Base-by-base conservation (phyloP, 2,888 invertebrate species). In the Unio pictorum region DNA sequence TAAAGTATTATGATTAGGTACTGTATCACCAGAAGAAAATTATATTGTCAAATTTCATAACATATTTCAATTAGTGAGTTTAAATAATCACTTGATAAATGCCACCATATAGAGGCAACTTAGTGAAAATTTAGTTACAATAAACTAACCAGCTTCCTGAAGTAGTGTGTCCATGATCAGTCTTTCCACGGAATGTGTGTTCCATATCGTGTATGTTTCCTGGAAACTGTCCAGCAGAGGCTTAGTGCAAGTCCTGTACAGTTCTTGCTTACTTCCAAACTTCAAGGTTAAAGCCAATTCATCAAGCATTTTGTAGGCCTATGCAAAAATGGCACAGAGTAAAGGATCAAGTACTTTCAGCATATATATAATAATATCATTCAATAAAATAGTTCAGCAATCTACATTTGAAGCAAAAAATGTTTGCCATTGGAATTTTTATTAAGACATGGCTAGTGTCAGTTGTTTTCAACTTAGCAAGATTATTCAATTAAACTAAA, bases 91-190 rank as follows among this genome's bases (percentile, higher is more conserved):
- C 62, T 61, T 61, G 26, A 28, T 11, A 58, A 58, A 58, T 23
- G 23, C 26, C 58, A 58, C 7, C 8, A n/a, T 23, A 18, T 58
- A 26, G 11, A 58, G 58, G 11, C 23, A n/a, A 15, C n/a, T n/a
- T 1, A 45, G 55, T 26, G 55, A 3, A 34, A 58, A 28, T 18
- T 18, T 30, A 57, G n/a, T 18, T 15, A 68, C 55, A 64, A 6
- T 15, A 5, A 26, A 18, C 66, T 64, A 64, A 88, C 89, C 89
- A 68, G 86, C 83, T 77, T 89, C 85, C 28, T 88, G 69, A 11
- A 89, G 71, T 6, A 90, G 71, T 4, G 93, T 92, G 79, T 93
- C 93, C 84, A 95, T 93, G 77, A 95, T 92, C 71, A 93, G 93
- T 60, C 93, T 91, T 81, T 95, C 94, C 0, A 93, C 92, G 3